Base-by-base conservation (phyloP, 2,113 vertebrate genomes). In the Cyphotilapia sp. region DNA sequence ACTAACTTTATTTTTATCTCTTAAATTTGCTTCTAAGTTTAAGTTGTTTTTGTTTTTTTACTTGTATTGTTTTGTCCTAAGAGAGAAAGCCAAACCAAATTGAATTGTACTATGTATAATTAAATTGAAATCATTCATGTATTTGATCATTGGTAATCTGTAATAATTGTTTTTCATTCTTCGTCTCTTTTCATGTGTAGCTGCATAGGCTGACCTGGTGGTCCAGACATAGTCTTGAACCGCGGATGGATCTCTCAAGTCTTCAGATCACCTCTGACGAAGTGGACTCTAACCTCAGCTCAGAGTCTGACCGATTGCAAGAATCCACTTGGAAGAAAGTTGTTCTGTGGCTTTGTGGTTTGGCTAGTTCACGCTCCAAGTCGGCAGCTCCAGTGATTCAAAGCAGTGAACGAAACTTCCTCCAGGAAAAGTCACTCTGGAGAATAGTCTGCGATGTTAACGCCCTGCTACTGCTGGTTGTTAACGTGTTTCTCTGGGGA, bases 401-500 rank as follows among this genome's bases (percentile, higher is more conserved):
- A 81, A 93, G 3, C 35, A 66, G 3, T 89, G 97, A 95, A 19
- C 93, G 97, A 80, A 97, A 96, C 74, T 97, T 96, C 89, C 97
- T 98, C 0, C 47, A 96, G 51, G 98, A 99, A 40, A 19, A 96
- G 17, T 96, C 96, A 0, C 11, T 97, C 2, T 98, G 98, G 98
- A 98, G 89, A 89, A 85, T 2, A 1, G 80, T 99, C 84, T 99
- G 98, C 80, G 88, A 98, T 2, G 2, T 95, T 4, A 98, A 98
- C 1, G 98, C 97, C 5, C 3, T 99, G 14, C 27, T 99, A 56
- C 94, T 99, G 16, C 88, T 99, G 66, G 83, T 95, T 4, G 24
- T 97, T 56, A 98, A 98, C 8, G 87, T 99, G 42, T 99, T 99
- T 89, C 96, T 98, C 12, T 99, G 98, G 98, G 98, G 97, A 0